Base-by-base conservation (phyloP, 2,113 vertebrate genomes). In the Protomyctophum bolini region DNA sequence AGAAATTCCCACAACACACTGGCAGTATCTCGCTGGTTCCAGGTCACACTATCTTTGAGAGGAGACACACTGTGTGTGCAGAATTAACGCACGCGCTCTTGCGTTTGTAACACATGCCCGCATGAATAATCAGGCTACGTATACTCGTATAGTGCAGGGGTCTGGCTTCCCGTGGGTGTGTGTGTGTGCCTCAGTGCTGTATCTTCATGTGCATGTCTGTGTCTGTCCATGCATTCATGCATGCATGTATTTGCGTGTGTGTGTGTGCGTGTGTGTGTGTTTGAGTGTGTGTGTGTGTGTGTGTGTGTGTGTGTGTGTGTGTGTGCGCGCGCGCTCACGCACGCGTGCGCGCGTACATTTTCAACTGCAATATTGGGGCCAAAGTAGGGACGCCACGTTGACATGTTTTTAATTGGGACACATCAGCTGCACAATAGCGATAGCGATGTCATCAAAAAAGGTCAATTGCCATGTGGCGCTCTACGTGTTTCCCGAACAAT, bases 1-100 rank as follows among this genome's bases (percentile, higher is more conserved):
- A 83, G 83, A 75, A 85, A 86, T 72, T 80, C 76, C 74, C 83
- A 76, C 73, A 75, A 79, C 81, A 56, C 59, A 68, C 73, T 73
- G 51, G 57, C 67, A 73, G 75, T 73, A 73, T 87, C 82, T 82
- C 15, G 12, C 58, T 72, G 15, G 73, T 87, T 86, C 56, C 82
- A 80, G 84, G 87, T 85, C 73, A 72, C 73, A 60, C 75, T 75
- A 76, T 87, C 63, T 85, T 68, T 51, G 56, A 76, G 72, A 51
- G 70, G 49, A 74, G 2, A 5, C 52, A 8, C 50, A 41, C 56
- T 41, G 33, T 41, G 33, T 41, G 33, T 41, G 33, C n/a, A 41
- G 33, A 41, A 41, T 41, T 41, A 41, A 48, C 21, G 52, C 15
- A 52, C 2, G 12, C 29, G 78, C 57, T 8, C 28, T 41, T 41